Base-by-base conservation (phyloP, 2,113 vertebrate species). In the Synchiropus splendidus region DNA sequence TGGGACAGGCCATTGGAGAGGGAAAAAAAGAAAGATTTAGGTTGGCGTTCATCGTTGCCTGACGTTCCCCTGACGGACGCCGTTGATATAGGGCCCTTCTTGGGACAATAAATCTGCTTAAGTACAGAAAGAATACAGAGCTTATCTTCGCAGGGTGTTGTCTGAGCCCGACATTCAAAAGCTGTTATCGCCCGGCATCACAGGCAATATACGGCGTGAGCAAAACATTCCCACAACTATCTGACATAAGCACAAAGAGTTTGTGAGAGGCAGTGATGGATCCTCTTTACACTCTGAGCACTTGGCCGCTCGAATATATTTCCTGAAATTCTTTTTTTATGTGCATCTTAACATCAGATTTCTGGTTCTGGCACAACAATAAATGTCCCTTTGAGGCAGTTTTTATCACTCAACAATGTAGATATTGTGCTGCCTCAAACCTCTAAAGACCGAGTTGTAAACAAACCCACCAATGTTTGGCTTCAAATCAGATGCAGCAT, bases 71-170 rank as follows among this genome's bases (percentile, higher is more conserved):
- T 67, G 78, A 82, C 73, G 70, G 69, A 78, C 73, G 69, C 39
- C 42, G 68, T n/a, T n/a, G n/a, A n/a, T n/a, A n/a, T n/a, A n/a
- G n/a, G n/a, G n/a, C 64, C 65, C 67, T 71, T 51, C 56, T 51
- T 44, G 46, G 71, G 52, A 75, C 68, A 58, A 71, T 86, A 85
- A 83, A 83, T 85, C 76, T 67, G 58, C 38, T 34, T 31, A 54
- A 57, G 51, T 21, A 44, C 54, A 46, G 71, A 72, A 65, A 65
- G 61, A 77, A 61, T 48, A 61, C 37, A 75, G 48, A 62, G 74
- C 73, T 82, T 86, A 84, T 86, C 83, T 77, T n/a, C 60, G 52
- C 52, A 43, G 52, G 35, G 42, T 36, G 48, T 68, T 73, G 69
- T 80, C 77, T 74, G 62, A 70, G 50, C 36, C 46, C 35, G 14